A percentile compares a stretch with the other conserved stretches of the same genome.
phyloP scores from a whole-genome alignment of 2,113 vertebrate species.

The Bungarus multicinctus region DNA sequence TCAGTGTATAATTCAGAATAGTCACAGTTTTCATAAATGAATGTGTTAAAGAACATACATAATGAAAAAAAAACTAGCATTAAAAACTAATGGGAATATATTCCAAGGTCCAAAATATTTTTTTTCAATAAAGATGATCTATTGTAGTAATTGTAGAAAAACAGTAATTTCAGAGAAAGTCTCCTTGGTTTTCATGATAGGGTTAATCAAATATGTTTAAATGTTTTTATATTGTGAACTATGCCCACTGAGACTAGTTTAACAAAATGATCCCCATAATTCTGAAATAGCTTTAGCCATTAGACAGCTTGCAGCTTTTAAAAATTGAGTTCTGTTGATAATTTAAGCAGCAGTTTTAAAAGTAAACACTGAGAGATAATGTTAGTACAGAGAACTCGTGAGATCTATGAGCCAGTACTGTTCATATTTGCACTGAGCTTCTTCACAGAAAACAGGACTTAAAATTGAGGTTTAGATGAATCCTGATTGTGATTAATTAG shows the following conservation, averaged over 20 bases:
- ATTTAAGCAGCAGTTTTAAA: background rate
- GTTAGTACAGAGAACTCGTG: background rate
- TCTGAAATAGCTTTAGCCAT: background rate
- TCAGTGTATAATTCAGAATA: background rate
- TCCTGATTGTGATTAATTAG: background rate
- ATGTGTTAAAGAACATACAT: background rate
- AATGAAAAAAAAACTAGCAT: background rate
- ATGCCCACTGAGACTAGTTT: background rate
- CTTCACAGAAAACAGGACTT: background rate
- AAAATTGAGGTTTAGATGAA: background rate
- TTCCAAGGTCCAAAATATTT: background rate
- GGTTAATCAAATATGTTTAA: background rate
- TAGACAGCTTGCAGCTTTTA: background rate
- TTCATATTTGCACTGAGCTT: background rate
- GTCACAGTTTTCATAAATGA: background rate
- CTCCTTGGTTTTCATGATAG: background rate
- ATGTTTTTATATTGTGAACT: background rate
- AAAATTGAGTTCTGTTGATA: background rate
- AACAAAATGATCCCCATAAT: background rate
- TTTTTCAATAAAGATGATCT: background rate
- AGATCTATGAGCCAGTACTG: background rate
- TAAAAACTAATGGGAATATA: background rate
- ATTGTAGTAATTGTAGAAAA: background rate
- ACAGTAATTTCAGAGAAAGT: background rate
- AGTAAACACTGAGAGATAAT: background rate